Evolutionary conservation across 2,797 vertebrate species (phyloP).

Genomic region (Crocodylus rhombifer): DNA sequence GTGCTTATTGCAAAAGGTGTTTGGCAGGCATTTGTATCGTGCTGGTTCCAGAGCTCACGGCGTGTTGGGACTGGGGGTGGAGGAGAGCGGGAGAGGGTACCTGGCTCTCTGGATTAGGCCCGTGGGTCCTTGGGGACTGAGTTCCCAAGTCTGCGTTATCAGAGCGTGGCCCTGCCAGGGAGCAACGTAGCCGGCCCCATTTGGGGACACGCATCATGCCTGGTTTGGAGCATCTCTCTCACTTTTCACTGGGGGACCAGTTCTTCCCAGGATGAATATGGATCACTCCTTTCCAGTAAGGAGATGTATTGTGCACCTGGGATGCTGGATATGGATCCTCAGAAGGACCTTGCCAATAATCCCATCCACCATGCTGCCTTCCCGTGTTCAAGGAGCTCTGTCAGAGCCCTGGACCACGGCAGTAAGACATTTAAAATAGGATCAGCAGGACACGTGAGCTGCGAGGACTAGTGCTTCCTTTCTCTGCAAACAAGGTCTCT

Average conservation of each 20-base stretch:
- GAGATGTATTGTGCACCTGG: too few species aligned
- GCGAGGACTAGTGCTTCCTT: neutral
- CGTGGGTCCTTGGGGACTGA: neutral
- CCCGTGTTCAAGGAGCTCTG: neutral
- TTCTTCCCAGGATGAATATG: neutral
- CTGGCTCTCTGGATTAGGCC: neutral
- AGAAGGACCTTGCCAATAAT: neutral
- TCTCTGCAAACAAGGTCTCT: neutral
- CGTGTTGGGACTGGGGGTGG: neutral
- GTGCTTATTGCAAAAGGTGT: accelerated
- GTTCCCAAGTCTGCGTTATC: neutral
- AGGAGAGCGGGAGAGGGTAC: neutral
- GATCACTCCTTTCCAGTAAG: neutral
- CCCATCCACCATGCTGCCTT: neutral
- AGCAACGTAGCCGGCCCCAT: neutral
- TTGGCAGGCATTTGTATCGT: neutral
- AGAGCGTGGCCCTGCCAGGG: neutral
- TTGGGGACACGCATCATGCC: neutral
- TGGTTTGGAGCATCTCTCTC: too few species aligned
- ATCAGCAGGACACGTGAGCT: neutral
- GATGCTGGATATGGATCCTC: neutral
- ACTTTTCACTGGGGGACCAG: neutral
- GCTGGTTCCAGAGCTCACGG: neutral
- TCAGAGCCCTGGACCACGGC: neutral
- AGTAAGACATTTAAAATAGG: neutral